Evolutionary conservation across 2,797 vertebrate species (phyloP), one percentile per base, ranked within the genome.

Genomic region (Gorsachius magnificus): DNA sequence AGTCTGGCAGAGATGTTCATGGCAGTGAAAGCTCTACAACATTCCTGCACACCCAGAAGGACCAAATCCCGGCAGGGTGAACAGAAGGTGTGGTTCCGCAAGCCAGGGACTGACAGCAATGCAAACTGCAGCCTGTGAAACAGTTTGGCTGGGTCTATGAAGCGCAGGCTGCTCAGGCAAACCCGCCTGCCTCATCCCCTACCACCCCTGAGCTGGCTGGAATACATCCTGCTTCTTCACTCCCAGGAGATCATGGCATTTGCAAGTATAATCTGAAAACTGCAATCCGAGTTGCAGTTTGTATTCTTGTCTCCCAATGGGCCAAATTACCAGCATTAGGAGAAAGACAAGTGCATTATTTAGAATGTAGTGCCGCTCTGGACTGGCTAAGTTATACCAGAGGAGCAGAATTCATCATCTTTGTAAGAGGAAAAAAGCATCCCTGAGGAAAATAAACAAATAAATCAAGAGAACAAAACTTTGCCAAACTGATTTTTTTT

Each of bases 241-340:
- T 83, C 83, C 68, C 79, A 80, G 87, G 61, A 89, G 81, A 66
- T 29, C 60, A 60, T 0, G 5, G 58, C 71, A 91, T 82, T 86
- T 93, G 78, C 89, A 93, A 95, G 90, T 66, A 79, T 77, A 82
- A 93, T 84, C 85, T 72, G 84, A 80, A 87, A 92, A 57, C 53
- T 36, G 50, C 74, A 77, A 78, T 81, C 64, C 26, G 74, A 87
- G 83, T 35, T 88, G 66, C 45, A 72, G 80, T 82, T 84, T 84
- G 83, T 77, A 66, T 81, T 90, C 66, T 35, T 93, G 53, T 11
- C 83, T 87, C 89, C 85, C 91, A 45, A 3, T 7, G 56, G 87
- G 74, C 80, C 60, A 64, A 92, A 93, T 82, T 91, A 84, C 83
- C 87, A 93, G 87, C 85, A 82, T 83, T 79, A 95, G 72, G 76